Conservation (phyloP, 2,888 invertebrate species). For the Tryphoninae sp. region DNA sequence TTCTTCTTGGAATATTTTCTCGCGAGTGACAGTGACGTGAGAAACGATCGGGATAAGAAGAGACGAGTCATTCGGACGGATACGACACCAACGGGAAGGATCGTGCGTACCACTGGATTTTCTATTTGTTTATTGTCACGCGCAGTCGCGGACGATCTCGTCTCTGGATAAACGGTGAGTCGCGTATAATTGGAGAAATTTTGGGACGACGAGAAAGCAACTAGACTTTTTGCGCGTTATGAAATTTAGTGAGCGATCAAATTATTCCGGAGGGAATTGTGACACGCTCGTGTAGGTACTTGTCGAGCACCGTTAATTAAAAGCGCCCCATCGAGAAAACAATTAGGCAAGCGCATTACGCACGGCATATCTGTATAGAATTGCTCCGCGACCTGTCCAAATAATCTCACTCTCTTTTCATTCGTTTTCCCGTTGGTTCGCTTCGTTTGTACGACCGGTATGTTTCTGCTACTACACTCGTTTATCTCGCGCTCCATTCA, state of each 20-base stretch:
- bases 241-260: background rate
- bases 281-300: conserved; percentile 54
- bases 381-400: conserved; percentile 39
- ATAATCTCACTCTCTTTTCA: conserved; percentile 36
- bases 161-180: background rate
- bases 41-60: background rate
- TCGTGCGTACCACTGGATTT: background rate
- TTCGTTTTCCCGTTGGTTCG: conserved; percentile 4
- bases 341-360: conserved; percentile 65
- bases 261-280: conserved; percentile 6
- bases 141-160: background rate
- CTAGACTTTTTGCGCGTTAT: background rate
- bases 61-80: background rate
- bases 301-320: conserved; percentile 72
- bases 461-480: conserved; percentile 22
- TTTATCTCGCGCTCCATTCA: conserved; percentile 45
- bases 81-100: background rate
- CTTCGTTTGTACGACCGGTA: background rate
- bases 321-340: conserved; percentile 58
- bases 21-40: conserved; percentile 32
- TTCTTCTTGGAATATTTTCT: background rate
- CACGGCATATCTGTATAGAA: conserved; percentile 21
- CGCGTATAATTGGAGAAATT: background rate
- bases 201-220: conserved; percentile 5
- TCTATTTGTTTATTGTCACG: background rate